Conservation (phyloP, 2,113 vertebrate genomes). For the Paraplagusia blochii region DNA sequence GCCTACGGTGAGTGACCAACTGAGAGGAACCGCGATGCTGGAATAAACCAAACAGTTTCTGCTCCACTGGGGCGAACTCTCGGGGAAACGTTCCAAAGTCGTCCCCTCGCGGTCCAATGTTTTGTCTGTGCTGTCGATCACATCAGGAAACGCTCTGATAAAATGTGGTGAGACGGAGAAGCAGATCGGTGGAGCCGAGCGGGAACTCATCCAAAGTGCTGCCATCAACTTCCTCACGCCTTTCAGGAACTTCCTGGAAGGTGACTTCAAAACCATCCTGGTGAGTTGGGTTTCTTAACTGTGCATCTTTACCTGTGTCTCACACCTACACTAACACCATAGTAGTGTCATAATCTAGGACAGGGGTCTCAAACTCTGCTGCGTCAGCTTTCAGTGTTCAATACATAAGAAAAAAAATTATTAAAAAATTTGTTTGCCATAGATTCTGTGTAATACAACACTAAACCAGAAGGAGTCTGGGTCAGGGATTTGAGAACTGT, state of each 20-base stretch:
- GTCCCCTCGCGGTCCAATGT: not conserved
- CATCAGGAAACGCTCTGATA: conserved; percentile 91
- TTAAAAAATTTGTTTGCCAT: no score
- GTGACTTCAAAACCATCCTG: conserved; percentile 97
- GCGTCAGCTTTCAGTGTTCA: no score
- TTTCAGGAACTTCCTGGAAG: conserved; percentile 96
- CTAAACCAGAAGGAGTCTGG: no score
- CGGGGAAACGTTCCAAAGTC: no score
- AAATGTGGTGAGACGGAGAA: conserved; percentile 98
- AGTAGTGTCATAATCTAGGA: no score
- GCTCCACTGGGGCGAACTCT: not conserved
- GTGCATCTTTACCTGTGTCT: no score
- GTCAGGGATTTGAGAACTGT: no score
- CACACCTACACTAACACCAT: no score
- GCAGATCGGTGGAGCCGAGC: conserved; percentile 90
- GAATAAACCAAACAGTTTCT: not conserved
- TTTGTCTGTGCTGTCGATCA: conserved; percentile 25
- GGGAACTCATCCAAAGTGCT: conserved; percentile 91
- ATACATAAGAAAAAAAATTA: no score
- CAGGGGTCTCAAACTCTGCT: no score
- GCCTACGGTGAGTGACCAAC: conserved; percentile 85
- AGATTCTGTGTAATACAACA: no score
- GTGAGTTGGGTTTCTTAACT: conserved; percentile 87
- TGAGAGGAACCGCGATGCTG: not conserved
- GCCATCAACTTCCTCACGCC: conserved; percentile 98